Percentiles rank a stretch among this genome's conserved stretches.
These are phyloP conservation scores for Hipposideros larvatus DNA, from an alignment of 2,797 vertebrate genomes.

Conservation along the genomic window DNA sequence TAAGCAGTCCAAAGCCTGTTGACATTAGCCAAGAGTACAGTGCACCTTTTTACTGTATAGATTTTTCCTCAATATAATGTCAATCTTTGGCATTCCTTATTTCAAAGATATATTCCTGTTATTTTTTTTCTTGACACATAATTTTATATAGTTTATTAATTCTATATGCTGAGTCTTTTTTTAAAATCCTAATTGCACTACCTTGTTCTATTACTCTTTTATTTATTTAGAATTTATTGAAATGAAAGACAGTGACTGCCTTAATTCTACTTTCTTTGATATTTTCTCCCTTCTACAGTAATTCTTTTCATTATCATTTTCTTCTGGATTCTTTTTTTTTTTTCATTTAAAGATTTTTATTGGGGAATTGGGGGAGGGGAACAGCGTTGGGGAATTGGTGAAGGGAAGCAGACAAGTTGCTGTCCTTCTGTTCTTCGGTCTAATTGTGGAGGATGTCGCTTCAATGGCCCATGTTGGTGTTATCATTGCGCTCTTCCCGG, in stretches of 20 bases:
- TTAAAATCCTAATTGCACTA: neutral
- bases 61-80: neutral
- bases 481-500: too few species aligned
- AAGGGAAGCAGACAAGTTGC: too few species aligned
- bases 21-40: neutral
- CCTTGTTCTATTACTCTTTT: neutral
- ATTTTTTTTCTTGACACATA: neutral
- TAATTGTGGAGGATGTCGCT: too few species aligned
- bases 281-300: neutral
- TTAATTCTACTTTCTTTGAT: neutral
- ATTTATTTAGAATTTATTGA: neutral
- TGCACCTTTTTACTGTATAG: neutral
- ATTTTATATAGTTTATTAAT: neutral
- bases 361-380: too few species aligned
- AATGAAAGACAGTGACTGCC: neutral
- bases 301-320: neutral
- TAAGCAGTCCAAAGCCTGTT: neutral
- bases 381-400: too few species aligned
- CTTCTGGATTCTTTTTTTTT: neutral
- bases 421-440: too few species aligned
- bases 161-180: neutral
- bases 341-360: too few species aligned
- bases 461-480: too few species aligned
- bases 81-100: neutral
- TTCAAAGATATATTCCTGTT: neutral